Conservation (phyloP, 1,140 invertebrate genomes). For the Dendroctonus valens region DNA sequence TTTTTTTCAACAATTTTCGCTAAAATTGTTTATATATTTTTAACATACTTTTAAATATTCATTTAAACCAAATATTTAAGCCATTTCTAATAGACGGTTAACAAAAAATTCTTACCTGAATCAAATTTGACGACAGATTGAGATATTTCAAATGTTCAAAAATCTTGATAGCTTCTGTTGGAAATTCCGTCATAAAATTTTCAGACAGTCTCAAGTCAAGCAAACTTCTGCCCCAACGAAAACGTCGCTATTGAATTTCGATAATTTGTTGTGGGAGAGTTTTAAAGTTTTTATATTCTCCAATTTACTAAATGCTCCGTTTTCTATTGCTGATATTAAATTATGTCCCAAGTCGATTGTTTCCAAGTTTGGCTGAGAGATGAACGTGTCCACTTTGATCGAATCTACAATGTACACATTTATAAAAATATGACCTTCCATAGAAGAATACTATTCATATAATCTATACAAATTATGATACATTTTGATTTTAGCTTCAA, state of each 20-base stretch:
- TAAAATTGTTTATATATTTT: no score
- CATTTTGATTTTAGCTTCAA: no score
- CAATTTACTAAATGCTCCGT: slow-evolving; percentile 68
- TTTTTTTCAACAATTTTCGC: no score
- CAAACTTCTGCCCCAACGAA: slow-evolving; percentile 74
- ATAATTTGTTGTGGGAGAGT: slow-evolving; percentile 72
- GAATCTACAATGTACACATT: slow-evolving; percentile 55
- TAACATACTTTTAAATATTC: not conserved
- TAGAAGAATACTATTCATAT: no score
- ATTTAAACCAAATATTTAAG: not conserved
- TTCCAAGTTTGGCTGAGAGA: slow-evolving; percentile 64
- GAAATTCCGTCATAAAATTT: slow-evolving; percentile 82
- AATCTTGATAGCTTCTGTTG: slow-evolving; percentile 69
- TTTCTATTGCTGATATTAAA: slow-evolving; percentile 70
- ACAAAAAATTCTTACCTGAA: slow-evolving; percentile 57
- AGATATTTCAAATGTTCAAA: slow-evolving; percentile 68
- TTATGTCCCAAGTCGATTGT: slow-evolving; percentile 76
- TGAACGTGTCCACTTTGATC: slow-evolving; percentile 65
- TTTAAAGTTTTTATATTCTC: slow-evolving; percentile 66
- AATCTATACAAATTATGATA: no score
- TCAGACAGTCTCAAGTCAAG: slow-evolving; percentile 78
- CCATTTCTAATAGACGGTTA: not conserved
- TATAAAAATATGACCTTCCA: no score
- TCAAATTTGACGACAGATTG: slow-evolving; percentile 80
- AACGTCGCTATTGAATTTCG: slow-evolving; percentile 76